A percentile compares a stretch with the other conserved stretches of the same genome.
phyloP scores from a whole-genome alignment of 1,140 invertebrate species.

The Ectropis grisescens region DNA sequence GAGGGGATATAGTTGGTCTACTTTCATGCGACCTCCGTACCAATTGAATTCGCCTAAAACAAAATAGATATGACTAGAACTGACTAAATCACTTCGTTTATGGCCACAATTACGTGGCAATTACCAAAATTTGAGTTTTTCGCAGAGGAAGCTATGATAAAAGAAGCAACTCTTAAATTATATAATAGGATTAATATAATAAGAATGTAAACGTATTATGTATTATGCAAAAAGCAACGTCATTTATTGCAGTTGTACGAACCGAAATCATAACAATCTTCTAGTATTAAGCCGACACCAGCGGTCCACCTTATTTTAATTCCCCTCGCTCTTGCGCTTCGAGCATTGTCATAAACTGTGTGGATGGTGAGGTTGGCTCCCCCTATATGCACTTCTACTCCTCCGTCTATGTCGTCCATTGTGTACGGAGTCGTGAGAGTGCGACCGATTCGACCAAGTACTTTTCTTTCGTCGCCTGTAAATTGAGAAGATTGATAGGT shows the following conservation, averaged over 20 bases:
- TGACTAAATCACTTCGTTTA: too few species aligned
- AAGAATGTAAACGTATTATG: too few species aligned
- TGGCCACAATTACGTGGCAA: too few species aligned
- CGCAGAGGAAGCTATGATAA: too few species aligned
- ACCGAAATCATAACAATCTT: conserved; percentile 61
- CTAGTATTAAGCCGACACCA: conserved; percentile 23
- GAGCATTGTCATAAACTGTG: conserved; percentile 26
- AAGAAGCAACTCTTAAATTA: too few species aligned
- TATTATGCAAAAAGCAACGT: too few species aligned
- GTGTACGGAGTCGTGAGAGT: conserved; percentile 30
- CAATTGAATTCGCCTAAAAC: too few species aligned
- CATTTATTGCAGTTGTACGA: too few species aligned
- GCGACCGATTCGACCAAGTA: conserved; percentile 39
- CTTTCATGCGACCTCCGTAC: conserved; percentile 74
- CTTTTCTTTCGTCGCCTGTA: conserved; percentile 27
- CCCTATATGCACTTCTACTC: conserved; percentile 28
- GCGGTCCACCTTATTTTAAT: conserved; percentile 52
- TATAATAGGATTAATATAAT: too few species aligned
- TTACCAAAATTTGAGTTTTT: too few species aligned
- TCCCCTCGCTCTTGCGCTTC: conserved; percentile 15
- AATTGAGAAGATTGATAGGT: too few species aligned
- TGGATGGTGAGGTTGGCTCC: conserved; percentile 29
- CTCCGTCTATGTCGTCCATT: conserved; percentile 29
- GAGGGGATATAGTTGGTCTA: conserved; percentile 76
- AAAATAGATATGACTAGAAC: too few species aligned